phyloP scores from a whole-genome alignment of 2,888 invertebrate species.

The Archips crataeganus region DNA sequence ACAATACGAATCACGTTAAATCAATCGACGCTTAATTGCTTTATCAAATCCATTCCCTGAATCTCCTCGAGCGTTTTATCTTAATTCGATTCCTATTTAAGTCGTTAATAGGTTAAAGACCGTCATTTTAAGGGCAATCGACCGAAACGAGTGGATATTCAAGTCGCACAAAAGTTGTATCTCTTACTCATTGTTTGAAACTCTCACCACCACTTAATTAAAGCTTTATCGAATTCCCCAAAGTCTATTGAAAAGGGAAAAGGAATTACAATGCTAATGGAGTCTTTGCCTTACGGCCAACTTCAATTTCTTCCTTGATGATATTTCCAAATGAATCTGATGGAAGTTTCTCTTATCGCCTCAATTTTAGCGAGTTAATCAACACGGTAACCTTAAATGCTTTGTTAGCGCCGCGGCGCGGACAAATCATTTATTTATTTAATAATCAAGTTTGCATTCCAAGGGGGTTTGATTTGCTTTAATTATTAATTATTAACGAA shows the following conservation, averaged over 20 bases:
- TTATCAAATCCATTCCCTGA: conserved; percentile 22
- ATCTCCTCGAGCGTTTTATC: conserved; percentile 18
- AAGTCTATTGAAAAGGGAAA: conserved; percentile 60
- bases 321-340: conserved; percentile 56
- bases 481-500: conserved; percentile 10
- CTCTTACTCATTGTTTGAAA: conserved; percentile 54
- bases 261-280: conserved; percentile 71
- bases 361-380: conserved; percentile 38
- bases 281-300: conserved; percentile 54
- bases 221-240: conserved; percentile 65
- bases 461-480: conserved; percentile 13
- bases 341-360: conserved; percentile 43
- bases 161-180: conserved; percentile 45
- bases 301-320: conserved; percentile 58
- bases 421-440: conserved; percentile 36
- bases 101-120: conserved; percentile 39
- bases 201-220: conserved; percentile 56
- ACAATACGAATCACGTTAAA: conserved; percentile 15
- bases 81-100: conserved; percentile 28
- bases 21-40: conserved; percentile 19
- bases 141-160: conserved; percentile 36
- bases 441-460: conserved; percentile 23
- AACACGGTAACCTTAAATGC: conserved; percentile 40
- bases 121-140: conserved; percentile 31
- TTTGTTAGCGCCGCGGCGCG: conserved; percentile 26